Percentiles rank a stretch among this genome's conserved stretches.
Evolutionary conservation across 2,888 invertebrate genomes (phyloP).

Genomic region (Ctena decussata): DNA sequence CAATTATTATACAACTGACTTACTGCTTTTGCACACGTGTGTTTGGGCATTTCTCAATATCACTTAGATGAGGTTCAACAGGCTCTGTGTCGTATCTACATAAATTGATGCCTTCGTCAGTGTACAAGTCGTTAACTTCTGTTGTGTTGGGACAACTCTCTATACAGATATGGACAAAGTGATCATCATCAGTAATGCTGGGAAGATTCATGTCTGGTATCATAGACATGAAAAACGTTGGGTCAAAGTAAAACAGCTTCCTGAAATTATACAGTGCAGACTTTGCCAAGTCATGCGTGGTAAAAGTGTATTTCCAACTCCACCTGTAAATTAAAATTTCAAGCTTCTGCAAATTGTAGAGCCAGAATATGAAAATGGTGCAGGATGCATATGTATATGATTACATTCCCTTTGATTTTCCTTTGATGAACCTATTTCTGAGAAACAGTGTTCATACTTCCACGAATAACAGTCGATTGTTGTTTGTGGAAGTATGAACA

Average conservation of each 20-base stretch:
- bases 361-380: no score
- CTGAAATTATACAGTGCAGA: slow-evolving; percentile 66
- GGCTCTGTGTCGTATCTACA: slow-evolving; percentile 89
- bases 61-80: slow-evolving; percentile 61
- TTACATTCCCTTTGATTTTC: no score
- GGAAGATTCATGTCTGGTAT: slow-evolving; percentile 45
- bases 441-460: no score
- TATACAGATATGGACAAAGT: slow-evolving; percentile 95
- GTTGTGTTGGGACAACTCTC: slow-evolving; percentile 93
- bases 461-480: no score
- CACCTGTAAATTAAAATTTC: no score
- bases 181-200: slow-evolving; percentile 39
- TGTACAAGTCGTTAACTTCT: slow-evolving; percentile 91
- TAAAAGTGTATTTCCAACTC: no score
- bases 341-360: no score
- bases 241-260: slow-evolving; percentile 73
- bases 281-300: no score
- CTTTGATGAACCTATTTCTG: no score
- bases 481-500: no score
- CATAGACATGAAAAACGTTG: slow-evolving; percentile 60
- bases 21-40: slow-evolving; percentile 93
- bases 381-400: no score
- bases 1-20: no score
- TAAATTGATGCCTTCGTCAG: slow-evolving; percentile 91
- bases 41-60: slow-evolving; percentile 90